Conservation (phyloP, 2,797 vertebrate genomes). For the Pyrocephalus nanus region DNA sequence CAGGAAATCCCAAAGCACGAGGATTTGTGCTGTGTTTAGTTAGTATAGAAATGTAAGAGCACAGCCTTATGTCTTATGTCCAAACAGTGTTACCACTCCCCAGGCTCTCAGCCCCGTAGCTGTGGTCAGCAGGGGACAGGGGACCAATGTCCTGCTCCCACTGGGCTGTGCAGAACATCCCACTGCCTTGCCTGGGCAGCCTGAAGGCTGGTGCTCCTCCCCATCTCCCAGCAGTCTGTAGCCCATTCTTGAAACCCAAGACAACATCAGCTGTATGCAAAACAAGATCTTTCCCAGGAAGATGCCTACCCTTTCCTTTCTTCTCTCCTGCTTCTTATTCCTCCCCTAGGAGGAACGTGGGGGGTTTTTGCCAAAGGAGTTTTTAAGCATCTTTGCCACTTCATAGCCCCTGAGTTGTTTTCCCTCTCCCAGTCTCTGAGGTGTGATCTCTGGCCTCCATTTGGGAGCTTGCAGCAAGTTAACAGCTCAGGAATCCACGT, state of each 20-base stretch:
- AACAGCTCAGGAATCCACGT: slow-evolving; percentile 37
- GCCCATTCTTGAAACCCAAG: background rate
- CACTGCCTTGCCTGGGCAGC: background rate
- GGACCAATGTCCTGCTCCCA: background rate
- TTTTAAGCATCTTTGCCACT: background rate
- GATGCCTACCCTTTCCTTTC: background rate
- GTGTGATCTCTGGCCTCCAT: background rate
- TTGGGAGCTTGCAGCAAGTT: slow-evolving; percentile 3
- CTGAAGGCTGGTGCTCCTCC: background rate
- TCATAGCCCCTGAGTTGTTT: background rate
- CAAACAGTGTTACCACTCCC: too few species aligned
- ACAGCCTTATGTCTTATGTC: too few species aligned
- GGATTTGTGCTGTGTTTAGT: rapidly evolving
- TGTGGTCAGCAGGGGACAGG: background rate
- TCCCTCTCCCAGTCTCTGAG: background rate
- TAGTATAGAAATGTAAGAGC: background rate
- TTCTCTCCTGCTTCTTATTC: background rate
- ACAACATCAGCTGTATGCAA: background rate
- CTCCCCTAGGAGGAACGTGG: background rate
- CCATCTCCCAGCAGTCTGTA: background rate
- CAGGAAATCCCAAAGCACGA: background rate
- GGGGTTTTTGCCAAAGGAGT: background rate
- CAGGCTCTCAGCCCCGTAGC: background rate
- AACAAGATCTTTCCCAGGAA: background rate
- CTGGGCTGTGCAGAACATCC: background rate